These are phyloP conservation scores for Odontamblyopus rebecca DNA, from an alignment of 2,797 vertebrate genomes.

Conservation along the genomic window DNA sequence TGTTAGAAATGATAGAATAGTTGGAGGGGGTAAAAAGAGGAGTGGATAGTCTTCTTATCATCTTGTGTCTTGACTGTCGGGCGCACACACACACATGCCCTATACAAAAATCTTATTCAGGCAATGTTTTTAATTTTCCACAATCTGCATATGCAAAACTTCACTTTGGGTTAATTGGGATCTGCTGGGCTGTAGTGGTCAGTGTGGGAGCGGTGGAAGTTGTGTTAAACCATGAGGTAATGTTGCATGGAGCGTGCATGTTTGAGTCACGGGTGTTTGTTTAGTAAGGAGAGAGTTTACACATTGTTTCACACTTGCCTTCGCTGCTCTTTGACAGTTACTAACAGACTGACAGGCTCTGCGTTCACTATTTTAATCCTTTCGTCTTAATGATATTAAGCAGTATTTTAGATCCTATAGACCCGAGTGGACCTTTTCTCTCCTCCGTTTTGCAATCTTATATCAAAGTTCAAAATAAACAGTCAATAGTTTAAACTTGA, in stretches of 20 bases:
- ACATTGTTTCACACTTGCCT: constrained; percentile 4
- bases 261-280: neutral
- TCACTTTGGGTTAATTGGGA: neutral
- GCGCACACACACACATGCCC: neutral
- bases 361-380: constrained; percentile 5
- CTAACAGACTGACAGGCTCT: constrained; percentile 7
- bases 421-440: neutral
- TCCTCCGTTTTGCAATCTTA: neutral
- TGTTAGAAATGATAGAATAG: constrained; percentile 34
- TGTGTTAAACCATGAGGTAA: neutral
- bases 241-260: neutral
- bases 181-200: neutral
- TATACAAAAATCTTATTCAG: neutral
- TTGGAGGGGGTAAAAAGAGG: constrained; percentile 10
- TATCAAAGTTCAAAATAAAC: neutral
- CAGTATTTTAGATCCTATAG: neutral
- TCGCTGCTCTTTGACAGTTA: constrained; percentile 6
- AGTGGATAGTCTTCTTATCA: constrained; percentile 70
- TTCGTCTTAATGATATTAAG: neutral
- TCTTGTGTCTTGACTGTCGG: constrained; percentile 68
- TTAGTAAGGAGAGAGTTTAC: constrained; percentile 7
- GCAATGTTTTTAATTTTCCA: neutral
- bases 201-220: neutral
- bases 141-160: neutral
- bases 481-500: neutral